Base-by-base conservation (phyloP, 2,113 vertebrate genomes). In the Ibidorhyncha struthersii region DNA sequence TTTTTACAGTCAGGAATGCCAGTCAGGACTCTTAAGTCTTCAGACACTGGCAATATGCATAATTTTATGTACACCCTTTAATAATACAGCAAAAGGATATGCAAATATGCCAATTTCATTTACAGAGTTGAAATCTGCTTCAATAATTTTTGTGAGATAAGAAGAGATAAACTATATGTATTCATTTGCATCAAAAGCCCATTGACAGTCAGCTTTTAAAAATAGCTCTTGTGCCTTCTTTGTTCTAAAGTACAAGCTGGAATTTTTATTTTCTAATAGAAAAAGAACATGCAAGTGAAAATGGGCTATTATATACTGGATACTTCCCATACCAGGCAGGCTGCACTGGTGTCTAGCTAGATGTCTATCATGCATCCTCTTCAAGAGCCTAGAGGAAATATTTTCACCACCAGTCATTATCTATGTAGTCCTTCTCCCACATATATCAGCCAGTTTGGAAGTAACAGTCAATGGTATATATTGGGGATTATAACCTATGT, bases 61-160 rank as follows among this genome's bases (percentile, higher is more conserved):
- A 82, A 91, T 95, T 96, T 95, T 84, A 86, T 74, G 69, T 88
- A 82, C 67, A 81, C 61, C 58, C 96, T 90, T 89, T 94, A 90
- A 92, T 79, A 96, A 91, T 89, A 94, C n/a, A 89, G 93, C 76
- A 97, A 94, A 88, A 82, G 22, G 69, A 86, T 94, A 96, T 93
- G 88, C 71, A 97, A 96, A 96, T 85, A 92, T 23, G 72, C 23
- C 20, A 26, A 13, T 96, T 96, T 84, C n/a, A 78, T 97, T 97
- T 96, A 92, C 87, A 95, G 87, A 85, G 30, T 86, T 73, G 92
- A 79, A 89, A 77, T 77, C 61, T 85, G 58, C 91, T 97, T 97
- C 81, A 93, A 19, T 94, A 96, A 88, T 89, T 96, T 91, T 93
- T 65, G 81, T 81, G 86, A 97, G 71, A 88, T 82, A 93, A 93